Evolutionary conservation across 2,113 vertebrate genomes (phyloP).

Genomic region (Cyphomyrus discorhynchus): DNA sequence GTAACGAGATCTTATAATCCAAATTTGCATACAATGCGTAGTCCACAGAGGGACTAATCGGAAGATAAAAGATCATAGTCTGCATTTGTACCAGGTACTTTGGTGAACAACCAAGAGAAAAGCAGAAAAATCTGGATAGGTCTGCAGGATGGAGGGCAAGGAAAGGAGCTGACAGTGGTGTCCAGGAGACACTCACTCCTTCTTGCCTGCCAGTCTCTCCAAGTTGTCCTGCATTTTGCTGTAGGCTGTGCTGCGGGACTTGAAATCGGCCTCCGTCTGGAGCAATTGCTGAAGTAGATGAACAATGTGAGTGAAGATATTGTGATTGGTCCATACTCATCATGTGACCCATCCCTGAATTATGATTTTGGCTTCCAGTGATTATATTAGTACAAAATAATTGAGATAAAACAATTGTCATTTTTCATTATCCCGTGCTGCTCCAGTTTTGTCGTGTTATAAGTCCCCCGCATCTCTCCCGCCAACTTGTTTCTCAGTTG

Average conservation of each 20-base stretch:
- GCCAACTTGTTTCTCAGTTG: background rate
- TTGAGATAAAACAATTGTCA: background rate
- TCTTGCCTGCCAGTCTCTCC: slow-evolving; percentile 68
- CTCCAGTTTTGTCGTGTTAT: background rate
- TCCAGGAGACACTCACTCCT: slow-evolving; percentile 61
- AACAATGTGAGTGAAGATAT: background rate
- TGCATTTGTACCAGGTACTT: background rate
- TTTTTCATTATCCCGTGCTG: background rate
- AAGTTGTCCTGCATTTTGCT: slow-evolving; percentile 70
- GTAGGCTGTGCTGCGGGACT: slow-evolving; percentile 65
- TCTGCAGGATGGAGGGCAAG: background rate
- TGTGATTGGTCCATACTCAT: background rate
- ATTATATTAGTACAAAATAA: background rate
- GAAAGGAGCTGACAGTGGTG: background rate
- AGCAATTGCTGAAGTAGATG: slow-evolving; percentile 71
- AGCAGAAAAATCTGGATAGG: background rate
- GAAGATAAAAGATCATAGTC: background rate
- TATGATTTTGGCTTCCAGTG: background rate
- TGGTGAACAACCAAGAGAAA: background rate
- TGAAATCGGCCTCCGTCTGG: slow-evolving; percentile 80
- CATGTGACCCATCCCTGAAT: background rate
- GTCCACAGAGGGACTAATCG: background rate
- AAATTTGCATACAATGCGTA: background rate
- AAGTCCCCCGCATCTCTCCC: background rate
- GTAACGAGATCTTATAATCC: background rate